Conservation (phyloP, 2,888 invertebrate species). For the Metopia argyrocephala region DNA sequence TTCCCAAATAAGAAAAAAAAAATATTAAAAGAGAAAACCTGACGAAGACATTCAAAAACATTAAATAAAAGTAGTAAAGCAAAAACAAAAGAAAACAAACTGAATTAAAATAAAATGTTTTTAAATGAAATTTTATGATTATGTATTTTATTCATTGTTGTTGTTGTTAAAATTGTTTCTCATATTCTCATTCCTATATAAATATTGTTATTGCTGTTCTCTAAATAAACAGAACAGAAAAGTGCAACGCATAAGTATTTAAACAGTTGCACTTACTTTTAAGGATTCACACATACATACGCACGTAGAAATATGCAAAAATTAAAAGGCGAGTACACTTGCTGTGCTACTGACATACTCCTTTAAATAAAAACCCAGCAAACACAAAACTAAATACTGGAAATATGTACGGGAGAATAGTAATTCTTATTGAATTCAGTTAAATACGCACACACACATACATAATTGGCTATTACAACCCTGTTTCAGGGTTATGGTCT, state of each 20-base stretch:
- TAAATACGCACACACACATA: no score
- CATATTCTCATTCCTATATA: neutral
- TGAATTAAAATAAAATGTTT: slow-evolving; percentile 16
- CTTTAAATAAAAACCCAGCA: no score
- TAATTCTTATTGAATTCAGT: no score
- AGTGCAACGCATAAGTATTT: slow-evolving; percentile 1
- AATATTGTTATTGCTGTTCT: neutral
- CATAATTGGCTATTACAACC: no score
- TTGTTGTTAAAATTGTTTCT: neutral
- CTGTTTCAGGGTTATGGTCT: no score
- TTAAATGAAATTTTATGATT: slow-evolving; percentile 44
- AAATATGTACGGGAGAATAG: no score
- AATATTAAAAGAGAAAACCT: neutral
- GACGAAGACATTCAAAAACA: neutral
- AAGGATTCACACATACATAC: neutral
- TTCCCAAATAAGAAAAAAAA: neutral
- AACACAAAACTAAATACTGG: no score
- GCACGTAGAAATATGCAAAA: no score
- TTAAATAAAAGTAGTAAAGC: neutral
- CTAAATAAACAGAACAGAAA: neutral
- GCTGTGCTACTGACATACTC: neutral
- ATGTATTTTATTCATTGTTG: slow-evolving; percentile 11
- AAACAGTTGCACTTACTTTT: slow-evolving; percentile 17
- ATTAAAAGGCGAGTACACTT: no score
- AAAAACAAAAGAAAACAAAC: slow-evolving; percentile 15